Conservation (phyloP, 2,797 vertebrate species). For the Thunnus albacares region DNA sequence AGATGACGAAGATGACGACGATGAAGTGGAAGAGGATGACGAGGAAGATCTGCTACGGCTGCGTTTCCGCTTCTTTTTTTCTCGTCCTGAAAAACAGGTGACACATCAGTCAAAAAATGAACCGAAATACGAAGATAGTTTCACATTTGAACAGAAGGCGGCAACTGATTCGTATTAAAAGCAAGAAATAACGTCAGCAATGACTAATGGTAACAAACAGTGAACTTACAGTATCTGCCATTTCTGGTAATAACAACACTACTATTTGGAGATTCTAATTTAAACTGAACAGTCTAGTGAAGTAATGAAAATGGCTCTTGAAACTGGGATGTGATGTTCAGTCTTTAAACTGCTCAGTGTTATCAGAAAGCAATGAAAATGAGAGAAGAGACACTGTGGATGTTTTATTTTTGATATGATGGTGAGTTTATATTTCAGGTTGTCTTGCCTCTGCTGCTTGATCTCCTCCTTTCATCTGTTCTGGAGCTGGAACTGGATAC, state of each 20-base stretch:
- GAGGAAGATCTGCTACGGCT: slow-evolving; percentile 92
- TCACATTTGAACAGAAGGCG: neutral
- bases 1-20: slow-evolving; percentile 79
- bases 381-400: neutral
- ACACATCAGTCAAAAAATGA: slow-evolving; percentile 1
- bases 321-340: no score
- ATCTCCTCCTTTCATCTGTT: slow-evolving; percentile 78
- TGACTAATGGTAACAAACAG: neutral
- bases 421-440: neutral
- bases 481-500: slow-evolving; percentile 81
- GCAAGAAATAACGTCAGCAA: no score
- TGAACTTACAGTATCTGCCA: neutral
- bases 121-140: neutral
- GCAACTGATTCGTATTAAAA: neutral
- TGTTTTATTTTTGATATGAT: neutral
- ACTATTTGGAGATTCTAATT: neutral
- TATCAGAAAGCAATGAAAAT: neutral
- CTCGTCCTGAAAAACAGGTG: slow-evolving; percentile 78
- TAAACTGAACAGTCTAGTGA: neutral
- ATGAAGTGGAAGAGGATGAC: slow-evolving; percentile 84
- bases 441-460: slow-evolving; percentile 73
- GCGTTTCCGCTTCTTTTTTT: slow-evolving; percentile 88
- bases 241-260: neutral
- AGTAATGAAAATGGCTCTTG: neutral
- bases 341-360: no score